Conservation (phyloP, 2,888 invertebrate genomes). For the Himalopsyche anomala region DNA sequence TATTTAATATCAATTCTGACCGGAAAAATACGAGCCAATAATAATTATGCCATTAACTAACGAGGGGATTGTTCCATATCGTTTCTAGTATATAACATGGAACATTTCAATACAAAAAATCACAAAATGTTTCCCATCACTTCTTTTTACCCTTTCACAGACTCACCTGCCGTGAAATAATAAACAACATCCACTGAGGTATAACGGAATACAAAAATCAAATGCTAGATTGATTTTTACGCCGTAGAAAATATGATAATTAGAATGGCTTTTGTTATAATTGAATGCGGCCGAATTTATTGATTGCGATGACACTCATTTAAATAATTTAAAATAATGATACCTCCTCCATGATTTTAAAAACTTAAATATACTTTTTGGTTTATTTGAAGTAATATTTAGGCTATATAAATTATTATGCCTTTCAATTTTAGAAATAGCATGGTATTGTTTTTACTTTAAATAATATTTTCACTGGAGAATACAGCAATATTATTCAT, state of each 20-base stretch:
- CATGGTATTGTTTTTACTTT: too few species aligned
- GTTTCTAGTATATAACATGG: too few species aligned
- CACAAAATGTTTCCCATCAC: not conserved
- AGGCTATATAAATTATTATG: too few species aligned
- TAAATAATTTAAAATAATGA: not conserved
- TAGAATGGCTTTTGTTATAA: conserved; percentile 14
- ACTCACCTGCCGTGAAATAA: conserved; percentile 48
- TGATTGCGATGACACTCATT: not conserved
- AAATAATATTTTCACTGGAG: too few species aligned
- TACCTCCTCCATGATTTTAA: not conserved
- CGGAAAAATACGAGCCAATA: too few species aligned
- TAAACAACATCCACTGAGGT: conserved; percentile 41
- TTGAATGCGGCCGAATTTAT: conserved; percentile 22
- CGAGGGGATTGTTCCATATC: too few species aligned
- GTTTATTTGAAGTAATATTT: not conserved
- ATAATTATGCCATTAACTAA: too few species aligned
- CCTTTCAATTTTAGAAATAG: too few species aligned
- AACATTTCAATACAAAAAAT: too few species aligned
- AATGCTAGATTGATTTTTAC: conserved; percentile 39
- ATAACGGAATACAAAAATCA: conserved; percentile 38
- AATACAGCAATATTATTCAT: too few species aligned
- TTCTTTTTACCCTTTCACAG: conserved; percentile 44
- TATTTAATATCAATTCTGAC: too few species aligned
- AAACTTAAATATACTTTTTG: not conserved
- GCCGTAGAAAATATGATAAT: not conserved